Conservation (phyloP, 2,113 vertebrate genomes). For the Gallinago paraguaiae region DNA sequence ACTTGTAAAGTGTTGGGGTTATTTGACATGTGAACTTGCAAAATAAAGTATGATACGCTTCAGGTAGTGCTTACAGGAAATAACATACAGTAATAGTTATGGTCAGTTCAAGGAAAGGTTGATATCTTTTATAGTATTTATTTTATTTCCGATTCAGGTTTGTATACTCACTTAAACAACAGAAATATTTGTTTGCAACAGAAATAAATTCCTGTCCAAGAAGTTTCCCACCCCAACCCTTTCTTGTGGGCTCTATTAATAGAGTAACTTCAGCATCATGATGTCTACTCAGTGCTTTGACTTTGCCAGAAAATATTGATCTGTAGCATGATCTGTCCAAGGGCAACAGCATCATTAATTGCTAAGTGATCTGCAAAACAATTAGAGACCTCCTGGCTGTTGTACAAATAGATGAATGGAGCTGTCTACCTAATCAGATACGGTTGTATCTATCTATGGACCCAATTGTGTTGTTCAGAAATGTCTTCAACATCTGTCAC, state of each 20-base stretch:
- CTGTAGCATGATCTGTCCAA: constrained; percentile 49
- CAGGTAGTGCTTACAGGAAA: neutral
- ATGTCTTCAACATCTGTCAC: constrained; percentile 22
- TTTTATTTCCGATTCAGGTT: neutral
- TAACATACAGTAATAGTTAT: neutral
- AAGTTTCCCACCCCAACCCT: neutral
- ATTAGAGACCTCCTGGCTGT: constrained; percentile 63
- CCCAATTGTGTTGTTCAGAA: constrained; percentile 6
- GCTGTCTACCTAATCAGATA: constrained; percentile 61
- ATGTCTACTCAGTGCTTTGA: constrained; percentile 29
- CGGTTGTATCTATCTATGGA: neutral
- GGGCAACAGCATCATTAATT: constrained; percentile 72
- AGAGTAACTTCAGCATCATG: constrained; percentile 41
- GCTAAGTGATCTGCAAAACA: constrained; percentile 73
- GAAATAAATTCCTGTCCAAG: neutral
- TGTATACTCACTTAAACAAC: neutral
- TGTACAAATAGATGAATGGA: constrained; percentile 48
- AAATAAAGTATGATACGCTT: neutral
- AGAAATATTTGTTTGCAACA: neutral
- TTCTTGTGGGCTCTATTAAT: constrained; percentile 44
- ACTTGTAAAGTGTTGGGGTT: neutral
- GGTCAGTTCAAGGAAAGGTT: neutral
- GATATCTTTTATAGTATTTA: neutral
- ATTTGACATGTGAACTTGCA: neutral
- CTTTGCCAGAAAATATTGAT: constrained; percentile 63